Evolutionary conservation across 2,888 invertebrate genomes (phyloP).

Genomic region (Chrysomela aeneicollis): DNA sequence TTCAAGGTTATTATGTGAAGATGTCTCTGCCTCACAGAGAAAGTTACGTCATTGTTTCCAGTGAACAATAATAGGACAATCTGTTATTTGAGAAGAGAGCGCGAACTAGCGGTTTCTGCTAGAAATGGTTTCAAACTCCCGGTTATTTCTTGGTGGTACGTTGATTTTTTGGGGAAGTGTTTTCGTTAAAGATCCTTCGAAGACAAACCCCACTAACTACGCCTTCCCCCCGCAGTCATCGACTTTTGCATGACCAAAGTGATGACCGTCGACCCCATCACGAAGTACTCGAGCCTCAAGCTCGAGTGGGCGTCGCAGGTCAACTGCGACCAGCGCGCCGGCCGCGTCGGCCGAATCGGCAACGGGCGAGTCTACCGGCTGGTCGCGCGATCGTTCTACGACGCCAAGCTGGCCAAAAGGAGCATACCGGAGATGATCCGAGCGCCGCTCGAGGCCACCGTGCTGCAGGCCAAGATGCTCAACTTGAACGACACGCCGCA

Average conservation of each 20-base stretch:
- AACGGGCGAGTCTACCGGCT: constrained; percentile 87
- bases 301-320: constrained; percentile 89
- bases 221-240: constrained; percentile 73
- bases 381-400: constrained; percentile 73
- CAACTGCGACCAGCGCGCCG: constrained; percentile 89
- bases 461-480: constrained; percentile 82
- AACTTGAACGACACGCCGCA: constrained; percentile 81
- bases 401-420: constrained; percentile 65
- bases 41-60: too few relatives aligned
- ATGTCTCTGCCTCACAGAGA: too few relatives aligned
- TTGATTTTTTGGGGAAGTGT: too few relatives aligned
- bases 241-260: constrained; percentile 94
- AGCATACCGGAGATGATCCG: constrained; percentile 79
- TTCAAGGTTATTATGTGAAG: too few relatives aligned
- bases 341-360: constrained; percentile 88
- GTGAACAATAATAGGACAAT: too few relatives aligned
- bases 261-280: constrained; percentile 75
- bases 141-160: too few relatives aligned
- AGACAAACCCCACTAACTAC: too few relatives aligned
- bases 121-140: too few relatives aligned
- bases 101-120: too few relatives aligned
- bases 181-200: too few relatives aligned
- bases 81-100: too few relatives aligned
- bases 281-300: constrained; percentile 81
- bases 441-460: constrained; percentile 81